These are phyloP conservation scores for Cromileptes altivelis DNA, from an alignment of 2,113 vertebrate genomes.

Conservation along the genomic window DNA sequence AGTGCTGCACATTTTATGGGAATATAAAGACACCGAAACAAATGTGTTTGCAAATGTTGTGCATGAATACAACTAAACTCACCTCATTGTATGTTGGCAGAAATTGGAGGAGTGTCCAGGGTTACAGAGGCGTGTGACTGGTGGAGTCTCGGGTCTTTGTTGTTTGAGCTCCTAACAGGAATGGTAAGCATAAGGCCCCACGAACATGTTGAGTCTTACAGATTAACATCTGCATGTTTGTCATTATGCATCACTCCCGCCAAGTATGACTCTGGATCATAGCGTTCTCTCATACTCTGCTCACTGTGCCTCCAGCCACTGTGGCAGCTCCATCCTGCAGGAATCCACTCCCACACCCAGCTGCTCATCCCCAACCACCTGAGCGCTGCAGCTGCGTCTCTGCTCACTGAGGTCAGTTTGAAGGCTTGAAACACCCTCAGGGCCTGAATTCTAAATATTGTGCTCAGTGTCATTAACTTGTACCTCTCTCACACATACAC, in stretches of 20 bases:
- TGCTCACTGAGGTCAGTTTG: slow-evolving; percentile 91
- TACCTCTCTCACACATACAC: background rate
- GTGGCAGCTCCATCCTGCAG: slow-evolving; percentile 91
- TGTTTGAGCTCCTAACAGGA: slow-evolving; percentile 95
- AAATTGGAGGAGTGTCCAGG: slow-evolving; percentile 91
- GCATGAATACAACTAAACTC: slow-evolving; percentile 2
- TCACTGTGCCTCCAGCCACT: slow-evolving; percentile 86
- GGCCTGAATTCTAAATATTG: background rate
- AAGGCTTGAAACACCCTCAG: background rate
- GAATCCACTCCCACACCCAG: slow-evolving; percentile 93
- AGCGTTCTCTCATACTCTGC: background rate
- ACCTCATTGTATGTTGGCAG: slow-evolving; percentile 79
- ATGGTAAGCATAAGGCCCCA: slow-evolving; percentile 83
- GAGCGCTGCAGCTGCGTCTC: slow-evolving; percentile 89
- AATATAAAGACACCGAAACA: background rate
- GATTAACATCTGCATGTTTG: background rate
- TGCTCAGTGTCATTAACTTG: background rate
- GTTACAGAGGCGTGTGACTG: slow-evolving; percentile 95
- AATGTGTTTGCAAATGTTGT: background rate
- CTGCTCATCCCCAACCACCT: slow-evolving; percentile 91
- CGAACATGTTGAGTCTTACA: background rate
- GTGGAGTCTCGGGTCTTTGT: slow-evolving; percentile 96
- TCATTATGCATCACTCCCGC: background rate
- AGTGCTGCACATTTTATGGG: background rate
- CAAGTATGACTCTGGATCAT: background rate